Base-by-base conservation (phyloP, 2,797 vertebrate species). In the Acanthiza pusilla region DNA sequence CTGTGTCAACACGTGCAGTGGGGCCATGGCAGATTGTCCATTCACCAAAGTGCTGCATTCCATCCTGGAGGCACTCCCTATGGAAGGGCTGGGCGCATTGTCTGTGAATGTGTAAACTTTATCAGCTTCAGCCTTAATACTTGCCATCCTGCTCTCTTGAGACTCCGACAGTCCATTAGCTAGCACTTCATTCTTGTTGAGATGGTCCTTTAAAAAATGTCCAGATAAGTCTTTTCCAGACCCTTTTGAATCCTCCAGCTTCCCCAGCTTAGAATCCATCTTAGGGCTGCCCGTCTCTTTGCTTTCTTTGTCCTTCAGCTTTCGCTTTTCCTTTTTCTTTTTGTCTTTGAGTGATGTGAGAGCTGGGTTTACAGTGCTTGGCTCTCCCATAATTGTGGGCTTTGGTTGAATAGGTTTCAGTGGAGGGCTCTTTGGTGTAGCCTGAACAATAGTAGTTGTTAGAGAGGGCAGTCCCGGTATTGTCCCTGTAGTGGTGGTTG, bases 61-160 rank as follows among this genome's bases (percentile, higher is more conserved):
- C 72, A 99, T 98, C 79, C 99, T 97, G 1, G 99, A 99, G 57
- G 99, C 99, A 57, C 99, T 98, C 47, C 99, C 99, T 5, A 99
- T 99, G 66, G 99, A 99, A 15, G 99, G 99, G 97, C 99, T 99
- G 62, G 99, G 99, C 0, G 99, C 99, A 10, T 99, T 99, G 97
- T 99, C 99, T 3, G 99, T 99, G 96, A 99, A 99, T 0, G 99
- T 99, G 98, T 99, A 99, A 70, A 99, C 99, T 97, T 99, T 99
- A 96, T 99, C 99, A 1, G 99, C 99, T 97, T 99, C 99, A 0
- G 99, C 99, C 80, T 99, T 98, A 96, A 99, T 99, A 79, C 99
- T 99, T n/a, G 99, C 99, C 99, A 99, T 99, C 65, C 99, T 98
- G 95, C 99, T 99, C 97, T 99, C 99, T 96, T 99, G 99, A 81